These are phyloP conservation scores for Cryptus armator DNA, from an alignment of 2,888 invertebrate genomes.

Conservation along the genomic window DNA sequence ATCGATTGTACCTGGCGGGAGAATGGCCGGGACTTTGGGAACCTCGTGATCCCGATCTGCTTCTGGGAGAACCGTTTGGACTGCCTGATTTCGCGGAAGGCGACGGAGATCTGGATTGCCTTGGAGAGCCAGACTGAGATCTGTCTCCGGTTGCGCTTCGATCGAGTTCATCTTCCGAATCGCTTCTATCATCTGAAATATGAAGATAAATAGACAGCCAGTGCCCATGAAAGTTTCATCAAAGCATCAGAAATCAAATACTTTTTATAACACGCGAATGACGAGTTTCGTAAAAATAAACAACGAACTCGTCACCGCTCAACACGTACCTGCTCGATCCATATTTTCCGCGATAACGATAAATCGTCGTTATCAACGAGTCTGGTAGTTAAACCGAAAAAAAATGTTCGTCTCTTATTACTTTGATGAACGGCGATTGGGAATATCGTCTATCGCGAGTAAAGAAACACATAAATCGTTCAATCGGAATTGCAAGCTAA, in stretches of 20 bases:
- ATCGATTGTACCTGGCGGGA: slow-evolving; percentile 70
- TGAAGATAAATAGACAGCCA: no score
- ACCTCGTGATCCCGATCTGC: slow-evolving; percentile 71
- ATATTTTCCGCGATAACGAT: slow-evolving; percentile 30
- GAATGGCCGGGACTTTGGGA: slow-evolving; percentile 73
- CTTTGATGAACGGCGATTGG: not conserved
- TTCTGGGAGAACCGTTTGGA: slow-evolving; percentile 65
- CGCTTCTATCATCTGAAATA: slow-evolving; percentile 72
- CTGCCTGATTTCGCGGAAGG: slow-evolving; percentile 72
- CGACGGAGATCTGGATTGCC: slow-evolving; percentile 72
- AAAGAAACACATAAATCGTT: slow-evolving; percentile 6
- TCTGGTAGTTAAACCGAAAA: not conserved
- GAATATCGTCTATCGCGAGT: not conserved
- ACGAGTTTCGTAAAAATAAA: slow-evolving; percentile 5
- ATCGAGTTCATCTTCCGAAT: slow-evolving; percentile 76
- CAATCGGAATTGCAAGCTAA: slow-evolving; percentile 39
- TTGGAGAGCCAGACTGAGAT: slow-evolving; percentile 52
- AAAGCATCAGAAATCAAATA: not conserved
- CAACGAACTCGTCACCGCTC: not conserved
- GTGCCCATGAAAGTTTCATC: not conserved
- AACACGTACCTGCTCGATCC: slow-evolving; percentile 53
- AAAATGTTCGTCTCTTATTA: not conserved
- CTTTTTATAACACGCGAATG: not conserved
- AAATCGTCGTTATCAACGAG: slow-evolving; percentile 1
- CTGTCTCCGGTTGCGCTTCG: slow-evolving; percentile 41